phyloP scores from a whole-genome alignment of 2,113 vertebrate genomes.

The Thoracochromis brauschi region DNA sequence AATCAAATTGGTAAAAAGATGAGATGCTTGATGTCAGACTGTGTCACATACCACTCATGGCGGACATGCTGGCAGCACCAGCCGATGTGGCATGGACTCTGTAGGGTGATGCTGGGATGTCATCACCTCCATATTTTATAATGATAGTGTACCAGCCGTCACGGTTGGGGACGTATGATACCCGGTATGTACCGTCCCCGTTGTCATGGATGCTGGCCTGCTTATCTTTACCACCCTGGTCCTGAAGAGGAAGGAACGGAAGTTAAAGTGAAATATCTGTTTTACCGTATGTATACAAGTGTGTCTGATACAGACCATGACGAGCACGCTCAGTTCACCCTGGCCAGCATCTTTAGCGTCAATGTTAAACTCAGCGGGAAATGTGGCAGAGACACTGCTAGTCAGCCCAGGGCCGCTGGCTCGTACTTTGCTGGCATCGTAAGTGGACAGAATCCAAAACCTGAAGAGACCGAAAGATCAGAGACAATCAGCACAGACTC shows the following conservation, averaged over 20 bases:
- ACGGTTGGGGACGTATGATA: conserved; percentile 88
- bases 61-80: conserved; percentile 94
- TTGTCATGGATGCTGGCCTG: conserved; percentile 83
- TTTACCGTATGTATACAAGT: background rate
- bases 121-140: conserved; percentile 88
- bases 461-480: conserved; percentile 81
- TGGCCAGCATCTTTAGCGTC: conserved; percentile 89
- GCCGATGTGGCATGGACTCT: conserved; percentile 81
- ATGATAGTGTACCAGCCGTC: conserved; percentile 86
- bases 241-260: conserved; percentile 61
- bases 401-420: conserved; percentile 89
- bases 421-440: conserved; percentile 91
- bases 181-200: conserved; percentile 83
- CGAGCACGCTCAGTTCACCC: conserved; percentile 83
- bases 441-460: conserved; percentile 85
- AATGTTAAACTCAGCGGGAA: conserved; percentile 89
- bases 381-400: conserved; percentile 85
- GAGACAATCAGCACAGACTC: background rate
- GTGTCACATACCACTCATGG: conserved; percentile 75
- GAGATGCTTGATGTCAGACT: background rate
- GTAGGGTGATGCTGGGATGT: conserved; percentile 89
- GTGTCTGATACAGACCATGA: conserved; percentile 75
- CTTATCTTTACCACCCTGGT: conserved; percentile 86
- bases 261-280: background rate
- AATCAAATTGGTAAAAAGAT: background rate